Evolutionary conservation across 2,113 vertebrate species (phyloP), one percentile per base, ranked within the genome.

Genomic region (Ptychochromis oligacanthus): DNA sequence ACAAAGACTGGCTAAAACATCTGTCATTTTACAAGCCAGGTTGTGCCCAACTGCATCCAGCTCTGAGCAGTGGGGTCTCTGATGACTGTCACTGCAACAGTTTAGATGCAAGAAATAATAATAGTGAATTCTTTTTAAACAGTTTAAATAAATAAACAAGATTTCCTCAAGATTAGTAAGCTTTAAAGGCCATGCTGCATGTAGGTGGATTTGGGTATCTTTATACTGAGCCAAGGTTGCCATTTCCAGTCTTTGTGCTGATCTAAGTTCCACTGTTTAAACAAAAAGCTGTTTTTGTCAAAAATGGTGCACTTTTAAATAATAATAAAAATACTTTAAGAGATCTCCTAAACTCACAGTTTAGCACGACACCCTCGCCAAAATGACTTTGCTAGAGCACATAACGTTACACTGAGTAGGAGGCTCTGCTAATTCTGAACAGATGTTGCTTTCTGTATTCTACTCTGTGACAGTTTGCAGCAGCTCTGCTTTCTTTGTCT

Each of bases 381-480:
- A 38, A 61, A n/a, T 62, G 22, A 55, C 70, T 80, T 54, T 14
- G 20, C 20, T 6, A 31, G 6, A 82, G 28, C 36, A 55, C 55
- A 64, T 64, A 64, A 54, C 22, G 22, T 80, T 76, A 28, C 43
- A 62, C 6, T 31, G 58, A 56, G 79, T 77, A 36, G 56, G 78
- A 83, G 64, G 54, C 31, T 83, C 24, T 15, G 58, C 34, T 86
- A 81, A 83, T 84, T 86, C 81, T 81, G 65, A 89, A 60, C 81
- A 88, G 85, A 86, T 80, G 86, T 76, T 82, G 49, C 82, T 81
- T 62, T 89, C 24, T 76, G 31, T 75, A 34, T 80, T 77, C 2
- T 87, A 46, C 84, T 81, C 57, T 26, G 24, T 54, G 15, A 43
- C 49, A 70, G 36, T 88, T 43, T 83, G 55, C 72, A 57, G 28